These are phyloP conservation scores for Proteles cristata DNA, from an alignment of 2,113 vertebrate species.

Conservation along the genomic window DNA sequence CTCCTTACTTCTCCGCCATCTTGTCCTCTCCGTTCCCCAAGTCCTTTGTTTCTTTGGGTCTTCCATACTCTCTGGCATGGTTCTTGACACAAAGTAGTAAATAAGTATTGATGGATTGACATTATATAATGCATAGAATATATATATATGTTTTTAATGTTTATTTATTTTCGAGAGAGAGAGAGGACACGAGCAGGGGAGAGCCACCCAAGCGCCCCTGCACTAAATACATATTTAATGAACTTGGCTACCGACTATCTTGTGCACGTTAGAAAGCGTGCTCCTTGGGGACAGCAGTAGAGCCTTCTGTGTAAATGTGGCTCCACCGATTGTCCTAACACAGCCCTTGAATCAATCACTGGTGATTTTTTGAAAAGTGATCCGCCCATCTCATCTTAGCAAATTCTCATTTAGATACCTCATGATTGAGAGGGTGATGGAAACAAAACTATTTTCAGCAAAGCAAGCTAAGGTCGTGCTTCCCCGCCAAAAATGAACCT, in stretches of 20 bases:
- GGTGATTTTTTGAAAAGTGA: neutral
- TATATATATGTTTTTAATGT: no score
- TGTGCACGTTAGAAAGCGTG: neutral
- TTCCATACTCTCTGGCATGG: neutral
- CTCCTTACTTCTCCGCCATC: no score
- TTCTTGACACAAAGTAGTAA: neutral
- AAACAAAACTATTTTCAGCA: neutral
- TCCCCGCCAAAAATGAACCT: neutral
- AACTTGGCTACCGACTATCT: neutral
- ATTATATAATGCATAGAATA: no score
- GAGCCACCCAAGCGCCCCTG: neutral
- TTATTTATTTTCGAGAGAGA: no score
- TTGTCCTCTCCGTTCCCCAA: no score
- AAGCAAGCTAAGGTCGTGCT: neutral
- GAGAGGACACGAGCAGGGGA: no score
- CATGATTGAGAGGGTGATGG: neutral
- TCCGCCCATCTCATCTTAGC: neutral
- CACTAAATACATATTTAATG: neutral
- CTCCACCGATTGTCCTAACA: neutral
- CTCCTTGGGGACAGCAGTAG: neutral
- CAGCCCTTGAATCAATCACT: neutral
- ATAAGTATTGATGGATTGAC: neutral
- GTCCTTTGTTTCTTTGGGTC: neutral
- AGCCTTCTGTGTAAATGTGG: neutral
- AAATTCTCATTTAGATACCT: neutral